Evolutionary conservation across 2,797 vertebrate genomes (phyloP).

Genomic region (Huso huso): DNA sequence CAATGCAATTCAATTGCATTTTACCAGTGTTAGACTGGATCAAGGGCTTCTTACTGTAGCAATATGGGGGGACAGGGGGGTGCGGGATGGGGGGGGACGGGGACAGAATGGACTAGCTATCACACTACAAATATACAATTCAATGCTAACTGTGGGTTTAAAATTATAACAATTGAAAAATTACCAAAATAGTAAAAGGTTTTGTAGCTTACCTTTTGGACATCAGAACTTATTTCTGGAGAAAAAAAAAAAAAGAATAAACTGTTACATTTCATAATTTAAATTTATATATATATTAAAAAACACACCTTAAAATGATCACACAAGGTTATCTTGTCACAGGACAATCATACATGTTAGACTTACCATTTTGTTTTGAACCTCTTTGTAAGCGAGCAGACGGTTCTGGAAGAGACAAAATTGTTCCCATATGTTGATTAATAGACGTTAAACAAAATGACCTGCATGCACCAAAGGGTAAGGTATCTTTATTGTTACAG

Average conservation of each 20-base stretch:
- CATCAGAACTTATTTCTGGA: slow-evolving; percentile 59
- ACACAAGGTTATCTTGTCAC: slow-evolving; percentile 1
- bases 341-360: slow-evolving; percentile 6
- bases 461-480: background rate
- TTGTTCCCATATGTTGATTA: background rate
- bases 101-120: too few relatives aligned
- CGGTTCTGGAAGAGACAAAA: slow-evolving; percentile 63
- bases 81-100: too few relatives aligned
- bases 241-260: slow-evolving; percentile 8
- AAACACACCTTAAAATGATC: too few relatives aligned
- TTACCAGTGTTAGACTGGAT: too few relatives aligned
- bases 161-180: background rate
- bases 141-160: background rate
- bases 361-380: slow-evolving; percentile 76
- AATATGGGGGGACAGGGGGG: too few relatives aligned
- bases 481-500: background rate
- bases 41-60: too few relatives aligned
- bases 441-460: background rate
- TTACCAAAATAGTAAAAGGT: slow-evolving; percentile 1
- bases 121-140: background rate
- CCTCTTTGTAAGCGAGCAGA: slow-evolving; percentile 84
- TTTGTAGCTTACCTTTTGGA: slow-evolving; percentile 59
- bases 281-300: too few relatives aligned
- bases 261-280: too few relatives aligned
- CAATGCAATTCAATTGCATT: too few relatives aligned